Evolutionary conservation across 2,888 invertebrate genomes (phyloP).

Genomic region (Trichogramma evanescens): DNA sequence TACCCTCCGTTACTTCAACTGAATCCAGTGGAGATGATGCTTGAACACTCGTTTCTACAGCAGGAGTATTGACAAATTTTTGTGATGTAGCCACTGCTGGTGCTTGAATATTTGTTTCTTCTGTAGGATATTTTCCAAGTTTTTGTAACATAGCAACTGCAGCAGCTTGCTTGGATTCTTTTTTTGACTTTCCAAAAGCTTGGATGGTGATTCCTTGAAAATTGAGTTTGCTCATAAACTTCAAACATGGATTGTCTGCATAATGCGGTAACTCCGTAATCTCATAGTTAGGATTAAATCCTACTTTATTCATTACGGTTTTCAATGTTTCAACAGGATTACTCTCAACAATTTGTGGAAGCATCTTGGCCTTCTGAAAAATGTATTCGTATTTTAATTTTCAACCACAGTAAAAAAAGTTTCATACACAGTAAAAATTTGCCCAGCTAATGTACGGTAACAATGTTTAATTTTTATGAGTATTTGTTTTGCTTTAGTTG

Average conservation of each 20-base stretch:
- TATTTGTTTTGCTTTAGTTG: too few species aligned
- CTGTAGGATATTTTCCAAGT: neutral
- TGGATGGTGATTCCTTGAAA: neutral
- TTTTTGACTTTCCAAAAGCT: constrained; percentile 9
- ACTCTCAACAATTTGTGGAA: neutral
- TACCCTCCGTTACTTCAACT: neutral
- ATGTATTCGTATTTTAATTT: too few species aligned
- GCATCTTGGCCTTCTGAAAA: too few species aligned
- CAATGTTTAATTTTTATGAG: too few species aligned
- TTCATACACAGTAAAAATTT: too few species aligned
- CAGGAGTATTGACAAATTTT: neutral
- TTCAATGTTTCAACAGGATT: constrained; percentile 3
- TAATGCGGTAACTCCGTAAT: neutral
- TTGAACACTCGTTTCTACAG: neutral
- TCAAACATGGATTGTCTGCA: neutral
- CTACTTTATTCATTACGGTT: constrained; percentile 3
- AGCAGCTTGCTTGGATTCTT: constrained; percentile 11
- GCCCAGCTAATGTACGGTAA: too few species aligned
- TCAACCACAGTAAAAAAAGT: too few species aligned
- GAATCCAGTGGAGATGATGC: neutral
- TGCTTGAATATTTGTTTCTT: too few species aligned
- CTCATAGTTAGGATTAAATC: neutral
- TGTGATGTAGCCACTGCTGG: too few species aligned
- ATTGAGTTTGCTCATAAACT: constrained; percentile 2
- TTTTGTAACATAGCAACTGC: constrained; percentile 2